A percentile compares a stretch with the other conserved stretches of the same genome.
Evolutionary conservation across 1,140 invertebrate genomes (phyloP).

Genomic region (Hylaeus anthracinus): DNA sequence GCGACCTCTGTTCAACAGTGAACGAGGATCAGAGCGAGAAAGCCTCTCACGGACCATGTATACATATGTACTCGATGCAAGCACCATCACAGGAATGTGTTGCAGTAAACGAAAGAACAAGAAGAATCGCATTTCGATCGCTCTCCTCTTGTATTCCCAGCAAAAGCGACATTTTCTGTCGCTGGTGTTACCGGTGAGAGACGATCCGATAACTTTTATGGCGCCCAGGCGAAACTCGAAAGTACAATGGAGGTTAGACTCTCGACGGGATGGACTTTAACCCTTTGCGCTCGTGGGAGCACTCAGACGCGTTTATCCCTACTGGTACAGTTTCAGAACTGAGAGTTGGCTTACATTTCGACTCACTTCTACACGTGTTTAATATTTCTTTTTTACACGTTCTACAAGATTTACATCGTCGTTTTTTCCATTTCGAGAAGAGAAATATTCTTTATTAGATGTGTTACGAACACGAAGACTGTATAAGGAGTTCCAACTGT

Average conservation of each 20-base stretch:
- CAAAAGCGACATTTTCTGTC: too few species aligned
- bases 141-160: background rate
- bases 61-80: constrained; percentile 11
- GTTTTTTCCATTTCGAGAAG: too few species aligned
- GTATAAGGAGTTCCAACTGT: too few species aligned
- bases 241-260: background rate
- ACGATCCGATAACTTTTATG: background rate
- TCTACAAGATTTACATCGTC: too few species aligned
- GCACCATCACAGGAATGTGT: background rate
- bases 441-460: too few species aligned
- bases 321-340: too few species aligned
- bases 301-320: too few species aligned
- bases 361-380: too few species aligned
- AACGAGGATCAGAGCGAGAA: background rate
- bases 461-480: too few species aligned
- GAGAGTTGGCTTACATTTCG: too few species aligned
- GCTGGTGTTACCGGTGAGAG: too few species aligned
- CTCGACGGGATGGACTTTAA: background rate
- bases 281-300: background rate
- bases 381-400: too few species aligned
- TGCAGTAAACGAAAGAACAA: background rate
- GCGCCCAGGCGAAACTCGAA: background rate
- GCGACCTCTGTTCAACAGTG: background rate
- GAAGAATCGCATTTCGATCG: background rate
- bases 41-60: constrained; percentile 10